Base-by-base conservation (phyloP, 1,140 invertebrate species). In the Theocolax elegans region DNA sequence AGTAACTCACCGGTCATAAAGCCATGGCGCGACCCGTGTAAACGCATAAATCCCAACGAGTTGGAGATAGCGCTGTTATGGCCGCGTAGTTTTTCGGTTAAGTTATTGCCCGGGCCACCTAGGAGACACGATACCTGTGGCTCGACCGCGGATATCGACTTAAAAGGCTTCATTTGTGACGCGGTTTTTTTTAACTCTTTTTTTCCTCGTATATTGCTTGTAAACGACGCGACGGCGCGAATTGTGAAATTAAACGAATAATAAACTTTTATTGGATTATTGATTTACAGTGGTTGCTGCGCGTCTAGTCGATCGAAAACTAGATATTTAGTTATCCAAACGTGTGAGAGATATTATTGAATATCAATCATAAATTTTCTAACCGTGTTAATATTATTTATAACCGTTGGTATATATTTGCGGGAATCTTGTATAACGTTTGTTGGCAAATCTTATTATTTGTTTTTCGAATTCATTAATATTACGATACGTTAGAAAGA, bases 31-130 rank as follows among this genome's bases (percentile, higher is more conserved):
- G 78, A 80, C 79, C 76, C 77, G 64, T 79, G 78, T 77, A 79
- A 80, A 81, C 74, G 78, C 77, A 81, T 81, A 80, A 80, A 81
- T 80, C 77, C 75, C 67, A 77, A 35, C 74, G 77, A 79, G 76
- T 80, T 80, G 75, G 75, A 79, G 79, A 80, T 81, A 81, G 79
- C 77, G 21, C 58, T 51, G 60, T 67, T 78, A 77, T 78, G 76
- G 1, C 8, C 72, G 74, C 71, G 79, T 77, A 77, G 4, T 77
- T 77, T 73, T 79, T 78, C 35, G 67, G 44, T 72, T 79, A 77
- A 81, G 75, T 80, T 80, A 80, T 75, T 72, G 72, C 69, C 38
- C 67, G 72, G 78, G 74, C 80, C 80, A 81, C 79, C 80, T 80
- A 80, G 74, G 72, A 67, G 64, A 44, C 29, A 35, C 4, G 31